Evolutionary conservation across 2,888 invertebrate species (phyloP).

Genomic region (Caradrina kadenii): DNA sequence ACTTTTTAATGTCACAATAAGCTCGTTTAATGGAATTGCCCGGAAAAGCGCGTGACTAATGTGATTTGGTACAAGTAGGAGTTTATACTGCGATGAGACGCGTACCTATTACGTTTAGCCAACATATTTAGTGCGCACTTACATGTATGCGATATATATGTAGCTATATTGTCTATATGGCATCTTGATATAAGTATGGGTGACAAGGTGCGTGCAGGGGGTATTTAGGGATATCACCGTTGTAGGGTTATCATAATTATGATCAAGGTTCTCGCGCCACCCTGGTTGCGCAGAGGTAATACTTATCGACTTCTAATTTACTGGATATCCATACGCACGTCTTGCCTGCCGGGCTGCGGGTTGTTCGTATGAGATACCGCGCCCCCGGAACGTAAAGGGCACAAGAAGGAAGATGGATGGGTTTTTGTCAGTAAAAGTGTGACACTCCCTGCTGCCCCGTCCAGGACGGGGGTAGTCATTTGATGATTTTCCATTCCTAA

Average conservation of each 20-base stretch:
- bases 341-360: too few species aligned
- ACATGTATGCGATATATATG: background rate
- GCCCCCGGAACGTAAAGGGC: too few species aligned
- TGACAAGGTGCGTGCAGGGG: slow-evolving; percentile 10
- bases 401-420: too few species aligned
- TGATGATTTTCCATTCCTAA: too few species aligned
- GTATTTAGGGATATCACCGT: slow-evolving; percentile 14
- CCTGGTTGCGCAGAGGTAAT: slow-evolving; percentile 6
- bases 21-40: slow-evolving; percentile 4
- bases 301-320: slow-evolving; percentile 31
- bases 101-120: background rate
- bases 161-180: slow-evolving; percentile 2
- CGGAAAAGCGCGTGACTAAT: background rate
- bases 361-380: too few species aligned
- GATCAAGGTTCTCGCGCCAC: slow-evolving; percentile 16
- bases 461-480: too few species aligned
- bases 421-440: too few species aligned
- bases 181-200: slow-evolving; percentile 26
- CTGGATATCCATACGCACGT: slow-evolving; percentile 14
- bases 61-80: background rate
- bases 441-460: too few species aligned
- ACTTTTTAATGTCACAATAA: slow-evolving; percentile 13
- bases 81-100: background rate
- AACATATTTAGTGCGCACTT: background rate
- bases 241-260: slow-evolving; percentile 32